These are phyloP conservation scores for Hypomecis atomaria DNA, from an alignment of 2,888 invertebrate genomes.

Conservation along the genomic window DNA sequence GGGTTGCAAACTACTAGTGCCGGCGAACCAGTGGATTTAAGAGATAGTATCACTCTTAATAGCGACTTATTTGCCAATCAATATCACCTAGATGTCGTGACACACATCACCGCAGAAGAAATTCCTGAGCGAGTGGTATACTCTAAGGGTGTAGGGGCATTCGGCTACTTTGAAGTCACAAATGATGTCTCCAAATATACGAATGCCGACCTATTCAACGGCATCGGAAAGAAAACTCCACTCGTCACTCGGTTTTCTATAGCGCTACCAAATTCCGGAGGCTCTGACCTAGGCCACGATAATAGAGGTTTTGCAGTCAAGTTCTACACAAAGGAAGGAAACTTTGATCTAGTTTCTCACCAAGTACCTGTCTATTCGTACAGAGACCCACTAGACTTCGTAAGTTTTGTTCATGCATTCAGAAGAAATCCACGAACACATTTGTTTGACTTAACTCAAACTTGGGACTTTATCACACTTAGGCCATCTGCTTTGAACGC, in stretches of 20 bases:
- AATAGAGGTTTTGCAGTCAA: slow-evolving; percentile 73
- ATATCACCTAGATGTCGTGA: slow-evolving; percentile 87
- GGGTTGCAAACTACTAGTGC: slow-evolving; percentile 85
- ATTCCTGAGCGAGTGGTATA: slow-evolving; percentile 96
- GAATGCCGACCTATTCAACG: slow-evolving; percentile 85
- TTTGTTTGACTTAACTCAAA: slow-evolving; percentile 55
- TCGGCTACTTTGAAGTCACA: slow-evolving; percentile 92
- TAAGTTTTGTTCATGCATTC: slow-evolving; percentile 79
- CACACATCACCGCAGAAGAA: slow-evolving; percentile 90
- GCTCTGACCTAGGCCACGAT: slow-evolving; percentile 76
- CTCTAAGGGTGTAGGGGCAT: slow-evolving; percentile 94
- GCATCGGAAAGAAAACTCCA: slow-evolving; percentile 85
- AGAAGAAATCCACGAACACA: slow-evolving; percentile 84
- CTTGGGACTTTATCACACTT: slow-evolving; percentile 81
- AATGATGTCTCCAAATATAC: slow-evolving; percentile 88
- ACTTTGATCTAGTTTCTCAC: slow-evolving; percentile 65
- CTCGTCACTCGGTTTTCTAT: slow-evolving; percentile 84
- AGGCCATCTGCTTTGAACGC: slow-evolving; percentile 88
- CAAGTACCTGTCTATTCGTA: slow-evolving; percentile 84
- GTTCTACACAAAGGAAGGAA: slow-evolving; percentile 61
- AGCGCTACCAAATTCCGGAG: slow-evolving; percentile 86
- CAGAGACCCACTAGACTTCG: slow-evolving; percentile 81
- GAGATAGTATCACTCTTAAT: slow-evolving; percentile 68
- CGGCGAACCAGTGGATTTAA: slow-evolving; percentile 90
- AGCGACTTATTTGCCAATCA: slow-evolving; percentile 53